These are phyloP conservation scores for Reticulitermes speratus DNA, from an alignment of 1,140 invertebrate species.

Conservation along the genomic window DNA sequence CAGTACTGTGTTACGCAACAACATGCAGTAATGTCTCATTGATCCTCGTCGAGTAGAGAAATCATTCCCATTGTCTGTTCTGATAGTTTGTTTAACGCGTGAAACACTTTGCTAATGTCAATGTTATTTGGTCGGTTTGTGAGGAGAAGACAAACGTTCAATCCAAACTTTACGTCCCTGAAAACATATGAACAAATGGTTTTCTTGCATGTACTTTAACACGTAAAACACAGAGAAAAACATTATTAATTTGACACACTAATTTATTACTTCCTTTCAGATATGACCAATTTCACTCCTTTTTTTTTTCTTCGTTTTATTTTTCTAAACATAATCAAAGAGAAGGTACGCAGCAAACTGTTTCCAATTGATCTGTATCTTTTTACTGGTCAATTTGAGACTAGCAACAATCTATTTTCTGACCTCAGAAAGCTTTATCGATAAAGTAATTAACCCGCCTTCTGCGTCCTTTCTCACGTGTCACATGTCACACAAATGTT, in stretches of 20 bases:
- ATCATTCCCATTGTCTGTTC: constrained; percentile 7
- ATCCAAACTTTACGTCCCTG: constrained; percentile 3
- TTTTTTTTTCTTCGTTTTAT: not conserved
- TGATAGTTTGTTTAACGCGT: constrained; percentile 19
- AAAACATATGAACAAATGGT: not conserved
- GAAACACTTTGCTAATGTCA: constrained; percentile 1
- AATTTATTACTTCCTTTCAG: constrained; percentile 13
- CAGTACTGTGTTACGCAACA: not conserved
- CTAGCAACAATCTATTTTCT: constrained; percentile 7
- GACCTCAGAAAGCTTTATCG: constrained; percentile 12
- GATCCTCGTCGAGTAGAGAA: not conserved
- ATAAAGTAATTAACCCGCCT: constrained; percentile 16
- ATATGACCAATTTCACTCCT: not conserved
- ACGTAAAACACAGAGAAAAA: constrained; percentile 17
- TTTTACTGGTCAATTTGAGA: constrained; percentile 9
- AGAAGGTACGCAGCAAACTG: constrained; percentile 1
- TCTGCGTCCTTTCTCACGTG: constrained; percentile 2
- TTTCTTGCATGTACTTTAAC: constrained; percentile 13
- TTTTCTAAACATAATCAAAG: constrained; percentile 19
- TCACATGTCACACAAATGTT: constrained; percentile 6
- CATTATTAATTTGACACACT: constrained; percentile 12
- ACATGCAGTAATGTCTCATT: not conserved
- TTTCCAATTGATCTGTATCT: constrained; percentile 19
- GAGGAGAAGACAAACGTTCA: not conserved
- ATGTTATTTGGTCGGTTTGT: not conserved